Evolutionary conservation across 30 jellyfish, hydroid and myxozoan genomes (phyloP), one percentile per base, ranked within the genome.

Genomic region (Morbakka virulenta): DNA sequence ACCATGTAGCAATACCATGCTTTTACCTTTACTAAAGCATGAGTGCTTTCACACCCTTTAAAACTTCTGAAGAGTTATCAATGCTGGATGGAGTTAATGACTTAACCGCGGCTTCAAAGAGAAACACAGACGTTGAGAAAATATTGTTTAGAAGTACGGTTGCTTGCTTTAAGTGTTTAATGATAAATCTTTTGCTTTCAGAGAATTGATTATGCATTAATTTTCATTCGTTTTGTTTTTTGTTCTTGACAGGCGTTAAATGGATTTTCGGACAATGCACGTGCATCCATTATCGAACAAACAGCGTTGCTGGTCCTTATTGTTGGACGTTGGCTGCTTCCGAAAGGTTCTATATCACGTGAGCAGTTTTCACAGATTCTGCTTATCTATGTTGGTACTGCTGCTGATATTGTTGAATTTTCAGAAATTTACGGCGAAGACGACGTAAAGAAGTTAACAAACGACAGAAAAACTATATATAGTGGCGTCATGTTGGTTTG

Each of bases 341-440:
- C 98, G 6, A 86, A 86, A 63, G 99, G 99, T 4, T 80, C 97
- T n/a, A 93, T 93, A 24, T 93, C 99, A 1, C 64, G 94, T 20
- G 88, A 93, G 47, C 95, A 84, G 62, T 93, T 93, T 52, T 93
- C 96, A 3, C 99, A 93, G 77, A 93, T 93, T 28, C 66, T 93
- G 2, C 87, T 93, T 3, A 93, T 93, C 14, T 93, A 93, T 81
- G 87, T 93, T 32, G 99, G 97, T 53, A 93, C 96, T 9, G 99
- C 99, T 6, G 99, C 99, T 11, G 99, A 93, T 41, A 93, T 93
- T 31, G 99, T 93, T 51, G 99, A 93, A 48, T 85, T 93, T 57
- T 87, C 94, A 4, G 99, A 93, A 70, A 66, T 81, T 0, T 93
- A 83, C 41, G 81, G 82, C 4, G 95, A 85, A 1, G 99, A 93